A percentile compares a stretch with the other conserved stretches of the same genome.
These are phyloP conservation scores for Tanypteryx hageni DNA, from an alignment of 2,888 invertebrate genomes.

Conservation along the genomic window DNA sequence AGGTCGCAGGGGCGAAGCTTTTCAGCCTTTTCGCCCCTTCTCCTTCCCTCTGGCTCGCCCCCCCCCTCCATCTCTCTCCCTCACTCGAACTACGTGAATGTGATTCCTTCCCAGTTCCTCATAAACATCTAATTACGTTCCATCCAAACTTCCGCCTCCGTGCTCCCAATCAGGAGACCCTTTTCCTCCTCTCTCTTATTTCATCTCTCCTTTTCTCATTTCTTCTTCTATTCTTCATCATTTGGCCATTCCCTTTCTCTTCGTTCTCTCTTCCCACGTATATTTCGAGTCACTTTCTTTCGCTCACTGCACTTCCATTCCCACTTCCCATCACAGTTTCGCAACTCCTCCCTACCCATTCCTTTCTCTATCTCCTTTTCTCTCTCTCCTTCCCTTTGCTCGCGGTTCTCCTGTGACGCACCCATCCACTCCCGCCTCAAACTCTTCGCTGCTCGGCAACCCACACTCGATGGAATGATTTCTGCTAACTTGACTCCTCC, in stretches of 20 bases:
- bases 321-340: background rate
- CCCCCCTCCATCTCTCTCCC: background rate
- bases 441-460: constrained; percentile 38
- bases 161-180: background rate
- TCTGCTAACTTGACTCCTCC: background rate
- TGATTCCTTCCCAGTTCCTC: constrained; percentile 16
- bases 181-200: background rate
- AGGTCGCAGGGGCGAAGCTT: too few relatives aligned
- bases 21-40: background rate
- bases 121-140: constrained; percentile 29
- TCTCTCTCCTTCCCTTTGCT: background rate
- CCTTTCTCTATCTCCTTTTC: background rate
- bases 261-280: background rate
- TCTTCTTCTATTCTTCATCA: background rate
- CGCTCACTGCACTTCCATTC: background rate
- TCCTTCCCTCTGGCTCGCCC: background rate
- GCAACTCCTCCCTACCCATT: background rate
- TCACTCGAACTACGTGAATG: background rate
- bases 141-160: constrained; percentile 19
- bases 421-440: background rate
- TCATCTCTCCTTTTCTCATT: background rate
- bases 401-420: background rate
- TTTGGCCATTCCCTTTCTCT: background rate
- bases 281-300: background rate
- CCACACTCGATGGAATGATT: background rate